Base-by-base conservation (phyloP, 1,140 invertebrate genomes). In the Danaus plexippus region DNA sequence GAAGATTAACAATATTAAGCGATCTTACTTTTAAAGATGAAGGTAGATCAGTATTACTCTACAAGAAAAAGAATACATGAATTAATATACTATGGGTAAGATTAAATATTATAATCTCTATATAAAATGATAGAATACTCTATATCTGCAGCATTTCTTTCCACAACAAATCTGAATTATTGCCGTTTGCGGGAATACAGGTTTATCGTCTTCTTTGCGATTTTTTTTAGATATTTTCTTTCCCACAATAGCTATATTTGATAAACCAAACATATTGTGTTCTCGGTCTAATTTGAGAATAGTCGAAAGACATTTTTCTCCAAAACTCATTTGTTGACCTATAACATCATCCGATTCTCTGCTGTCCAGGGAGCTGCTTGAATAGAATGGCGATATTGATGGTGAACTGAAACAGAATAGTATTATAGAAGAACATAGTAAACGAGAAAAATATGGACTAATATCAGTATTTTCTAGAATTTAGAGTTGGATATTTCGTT, bases 221-320 rank as follows among this genome's bases (percentile, higher is more conserved):
- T 55, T 67, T 42, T 69, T 73, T 48, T 66, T 71, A 9, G 70
- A 74, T 47, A 61, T 54, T 10, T 66, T 73, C 47, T 71, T 54
- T 41, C 67, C 71, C 47, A 75, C 68, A 1, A 82, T 80, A 9
- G 77, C 64, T 42, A 82, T 81, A 54, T 79, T 82, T 2, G 81
- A 80, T 47, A 85, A 11, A 8, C 82, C 80, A 59, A 82, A 85
- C 69, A 85, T 64, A 12, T 81, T 85, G 22, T 85, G 77, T 49
- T 83, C 80, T 62, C 67, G 72, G 56, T 85, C 78, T 22, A 86
- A 51, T 9, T 62, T 67, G 0, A 86, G 64, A 55, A 86, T 80
- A 1, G 83, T 86, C 9, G 79, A 84, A 11, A 86, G 54, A 13
- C 69, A 78, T 63, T 73, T 81, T 45, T 83, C 77, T 9, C 69